Evolutionary conservation across 2,113 vertebrate species (phyloP), one percentile per base, ranked within the genome.

Genomic region (Scortum barcoo): DNA sequence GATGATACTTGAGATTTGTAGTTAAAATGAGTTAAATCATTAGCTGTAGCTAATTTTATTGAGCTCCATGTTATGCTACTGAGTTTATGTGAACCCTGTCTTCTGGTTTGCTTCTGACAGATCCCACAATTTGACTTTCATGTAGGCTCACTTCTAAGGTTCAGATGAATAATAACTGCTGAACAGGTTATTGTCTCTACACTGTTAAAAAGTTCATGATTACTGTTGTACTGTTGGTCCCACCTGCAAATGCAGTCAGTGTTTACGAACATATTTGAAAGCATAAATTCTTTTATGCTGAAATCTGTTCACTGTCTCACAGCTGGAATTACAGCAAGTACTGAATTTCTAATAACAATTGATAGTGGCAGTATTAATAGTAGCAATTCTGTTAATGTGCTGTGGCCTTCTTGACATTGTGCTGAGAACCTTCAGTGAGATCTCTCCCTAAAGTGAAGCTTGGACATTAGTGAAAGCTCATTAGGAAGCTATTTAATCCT

Each of bases 401-500:
- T 33, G 65, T 73, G 58, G 84, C 69, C 67, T 72, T 42, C 26
- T 80, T 89, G 57, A 86, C 81, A 71, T 89, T 89, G 72, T 78
- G 50, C 62, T 83, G 74, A 85, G 80, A 87, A 80, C 20, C 60
- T 44, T 71, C 67, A 74, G 26, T 24, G 19, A 76, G 66, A 77
- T 36, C 54, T 83, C 38, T 44, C 28, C 69, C 81, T 74, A 78
- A 68, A 67, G 74, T 81, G 84, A 78, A 85, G 74, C 79, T 88
- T 78, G 84, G 60, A 91, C 86, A 89, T 94, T 92, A 91, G 86
- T 57, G 56, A 85, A 94, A 94, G 83, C 93, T 91, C 90, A 91
- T 94, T 94, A 94, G 77, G 76, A 81, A 75, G 79, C 85, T 78
- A 77, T 85, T 84, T 91, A 94, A 93, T 93, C 93, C 89, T 82